Percentiles rank a stretch among this genome's conserved stretches.
Evolutionary conservation across 2,113 vertebrate genomes (phyloP).

Genomic region (Pedionomus torquatus): DNA sequence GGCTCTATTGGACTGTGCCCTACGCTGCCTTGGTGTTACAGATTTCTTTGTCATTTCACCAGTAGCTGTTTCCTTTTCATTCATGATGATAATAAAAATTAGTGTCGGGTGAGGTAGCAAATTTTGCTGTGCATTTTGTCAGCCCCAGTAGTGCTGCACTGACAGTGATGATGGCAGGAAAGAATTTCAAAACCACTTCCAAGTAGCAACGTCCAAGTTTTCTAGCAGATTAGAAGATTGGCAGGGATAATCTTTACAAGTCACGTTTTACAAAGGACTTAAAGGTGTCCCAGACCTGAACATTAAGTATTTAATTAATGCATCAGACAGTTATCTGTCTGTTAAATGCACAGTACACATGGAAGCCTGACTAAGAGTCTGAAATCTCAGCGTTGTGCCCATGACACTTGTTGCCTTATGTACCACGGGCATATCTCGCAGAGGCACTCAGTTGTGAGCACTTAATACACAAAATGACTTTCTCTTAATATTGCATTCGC

Average conservation of each 20-base stretch:
- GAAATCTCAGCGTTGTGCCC: not conserved
- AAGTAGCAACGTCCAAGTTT: not conserved
- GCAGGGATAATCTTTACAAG: not conserved
- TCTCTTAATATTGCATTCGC: not conserved
- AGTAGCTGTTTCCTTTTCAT: not conserved
- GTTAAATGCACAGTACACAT: not conserved
- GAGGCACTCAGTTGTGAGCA: not conserved
- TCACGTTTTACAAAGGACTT: not conserved
- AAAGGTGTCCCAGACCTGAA: not conserved
- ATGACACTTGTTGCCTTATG: not conserved
- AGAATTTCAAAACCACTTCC: not conserved
- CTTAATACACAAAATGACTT: not conserved
- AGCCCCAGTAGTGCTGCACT: not conserved
- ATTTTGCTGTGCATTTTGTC: not conserved
- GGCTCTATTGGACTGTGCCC: not conserved
- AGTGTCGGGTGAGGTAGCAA: not conserved
- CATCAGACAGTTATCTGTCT: not conserved
- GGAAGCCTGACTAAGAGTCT: not conserved
- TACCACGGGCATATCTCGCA: not conserved
- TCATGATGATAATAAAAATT: not conserved
- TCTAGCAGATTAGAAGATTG: not conserved
- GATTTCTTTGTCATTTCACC: not conserved
- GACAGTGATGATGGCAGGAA: not conserved
- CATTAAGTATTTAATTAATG: not conserved
- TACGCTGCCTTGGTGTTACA: fast-evolving